phyloP scores from a whole-genome alignment of 2,113 vertebrate genomes.

The Chionomys nivalis region DNA sequence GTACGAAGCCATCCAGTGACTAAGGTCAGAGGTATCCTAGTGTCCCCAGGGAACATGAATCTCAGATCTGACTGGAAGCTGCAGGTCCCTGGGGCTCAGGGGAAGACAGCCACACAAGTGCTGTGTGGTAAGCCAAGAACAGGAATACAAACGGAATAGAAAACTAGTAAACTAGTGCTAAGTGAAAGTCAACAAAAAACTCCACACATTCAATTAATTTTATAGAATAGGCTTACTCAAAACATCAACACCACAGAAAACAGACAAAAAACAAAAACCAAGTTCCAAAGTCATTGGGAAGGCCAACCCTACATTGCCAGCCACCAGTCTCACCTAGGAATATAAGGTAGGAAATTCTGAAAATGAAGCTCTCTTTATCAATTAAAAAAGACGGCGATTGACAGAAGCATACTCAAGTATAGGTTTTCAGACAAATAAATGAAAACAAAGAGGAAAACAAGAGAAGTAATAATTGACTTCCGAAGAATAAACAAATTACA shows the following conservation, averaged over 20 bases:
- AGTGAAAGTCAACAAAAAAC: background rate
- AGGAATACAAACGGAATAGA: background rate
- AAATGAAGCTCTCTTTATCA: background rate
- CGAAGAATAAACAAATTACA: background rate
- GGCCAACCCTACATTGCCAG: background rate
- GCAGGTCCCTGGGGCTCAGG: background rate
- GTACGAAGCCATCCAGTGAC: background rate
- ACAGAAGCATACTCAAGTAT: background rate
- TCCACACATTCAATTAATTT: conserved; percentile 24
- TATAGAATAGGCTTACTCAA: background rate
- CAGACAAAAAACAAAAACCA: background rate
- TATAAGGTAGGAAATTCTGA: background rate
- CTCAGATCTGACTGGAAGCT: background rate
- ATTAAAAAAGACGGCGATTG: background rate
- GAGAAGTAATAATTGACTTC: background rate
- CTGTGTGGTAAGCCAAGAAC: background rate
- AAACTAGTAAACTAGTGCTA: conserved; percentile 6
- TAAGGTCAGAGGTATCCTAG: background rate
- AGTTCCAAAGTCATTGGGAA: background rate
- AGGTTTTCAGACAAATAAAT: conserved; percentile 10
- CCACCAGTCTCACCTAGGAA: background rate
- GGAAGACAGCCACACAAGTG: background rate
- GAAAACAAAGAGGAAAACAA: background rate
- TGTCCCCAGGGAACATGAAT: background rate
- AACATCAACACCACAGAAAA: conserved; percentile 17